Conservation (phyloP, 2,797 vertebrate genomes). For the Typhlichthys subterraneus region DNA sequence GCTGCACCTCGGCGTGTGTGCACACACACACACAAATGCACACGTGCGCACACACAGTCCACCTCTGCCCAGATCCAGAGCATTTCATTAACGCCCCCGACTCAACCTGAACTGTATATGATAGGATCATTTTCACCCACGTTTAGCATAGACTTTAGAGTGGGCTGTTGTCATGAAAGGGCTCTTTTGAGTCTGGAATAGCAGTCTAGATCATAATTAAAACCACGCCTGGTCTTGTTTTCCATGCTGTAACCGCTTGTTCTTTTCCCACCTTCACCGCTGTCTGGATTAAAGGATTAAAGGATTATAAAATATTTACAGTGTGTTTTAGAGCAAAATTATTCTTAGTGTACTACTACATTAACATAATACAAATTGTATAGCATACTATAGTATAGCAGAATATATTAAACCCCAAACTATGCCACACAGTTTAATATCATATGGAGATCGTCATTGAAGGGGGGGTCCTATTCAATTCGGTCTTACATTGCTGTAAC, state of each 20-base stretch:
- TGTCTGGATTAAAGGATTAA: slow-evolving; percentile 54
- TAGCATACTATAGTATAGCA: slow-evolving; percentile 1
- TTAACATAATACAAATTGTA: not conserved
- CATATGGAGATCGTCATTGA: no score
- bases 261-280: slow-evolving; percentile 55
- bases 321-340: not conserved
- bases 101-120: slow-evolving; percentile 41
- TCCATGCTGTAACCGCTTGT: slow-evolving; percentile 59
- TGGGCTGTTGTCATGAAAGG: slow-evolving; percentile 25
- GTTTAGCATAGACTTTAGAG: slow-evolving; percentile 32
- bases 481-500: no score
- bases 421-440: no score
- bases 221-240: slow-evolving; percentile 47
- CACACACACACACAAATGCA: slow-evolving; percentile 15
- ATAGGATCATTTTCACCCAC: slow-evolving; percentile 50
- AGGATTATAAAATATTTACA: not conserved
- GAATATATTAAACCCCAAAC: not conserved
- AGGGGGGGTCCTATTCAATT: no score
- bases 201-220: slow-evolving; percentile 22
- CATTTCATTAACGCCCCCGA: slow-evolving; percentile 53
- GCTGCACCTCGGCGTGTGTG: not conserved
- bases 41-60: not conserved
- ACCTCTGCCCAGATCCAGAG: not conserved
- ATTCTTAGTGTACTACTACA: not conserved
- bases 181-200: slow-evolving; percentile 40